These are phyloP conservation scores for Masticophis lateralis DNA, from an alignment of 2,797 vertebrate species.

Conservation along the genomic window DNA sequence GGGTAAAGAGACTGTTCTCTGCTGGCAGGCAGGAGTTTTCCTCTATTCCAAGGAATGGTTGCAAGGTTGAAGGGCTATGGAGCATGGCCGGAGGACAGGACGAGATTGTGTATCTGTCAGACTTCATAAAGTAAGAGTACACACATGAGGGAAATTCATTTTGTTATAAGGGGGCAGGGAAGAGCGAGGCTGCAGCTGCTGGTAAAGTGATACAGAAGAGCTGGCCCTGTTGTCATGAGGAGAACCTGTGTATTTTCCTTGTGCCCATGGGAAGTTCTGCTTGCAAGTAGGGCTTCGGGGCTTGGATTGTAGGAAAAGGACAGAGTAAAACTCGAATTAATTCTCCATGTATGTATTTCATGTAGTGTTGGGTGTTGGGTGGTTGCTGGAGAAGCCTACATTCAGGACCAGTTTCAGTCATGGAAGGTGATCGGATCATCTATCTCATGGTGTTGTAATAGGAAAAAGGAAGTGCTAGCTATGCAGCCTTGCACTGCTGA, in stretches of 20 bases:
- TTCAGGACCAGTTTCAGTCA: background rate
- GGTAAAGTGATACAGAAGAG: slow-evolving; percentile 14
- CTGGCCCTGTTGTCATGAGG: background rate
- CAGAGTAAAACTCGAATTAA: background rate
- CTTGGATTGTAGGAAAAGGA: background rate
- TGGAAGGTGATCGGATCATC: background rate
- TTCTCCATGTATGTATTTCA: background rate
- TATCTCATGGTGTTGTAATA: background rate
- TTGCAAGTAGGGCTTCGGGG: background rate
- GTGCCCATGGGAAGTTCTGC: background rate
- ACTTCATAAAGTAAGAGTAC: background rate
- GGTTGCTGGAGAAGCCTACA: background rate
- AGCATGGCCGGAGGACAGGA: too few relatives aligned
- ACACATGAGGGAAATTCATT: background rate
- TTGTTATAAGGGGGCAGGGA: slow-evolving; percentile 17
- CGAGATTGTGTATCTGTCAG: background rate
- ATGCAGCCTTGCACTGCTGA: background rate
- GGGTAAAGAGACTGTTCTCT: background rate
- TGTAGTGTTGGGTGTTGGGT: background rate
- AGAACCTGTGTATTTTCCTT: background rate
- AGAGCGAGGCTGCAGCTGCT: background rate
- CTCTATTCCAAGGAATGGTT: background rate
- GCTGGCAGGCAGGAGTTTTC: background rate
- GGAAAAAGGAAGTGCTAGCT: background rate
- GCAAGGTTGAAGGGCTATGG: background rate